Evolutionary conservation across 1,140 invertebrate genomes (phyloP), one percentile per base, ranked within the genome.

Genomic region (Atta colombica): DNA sequence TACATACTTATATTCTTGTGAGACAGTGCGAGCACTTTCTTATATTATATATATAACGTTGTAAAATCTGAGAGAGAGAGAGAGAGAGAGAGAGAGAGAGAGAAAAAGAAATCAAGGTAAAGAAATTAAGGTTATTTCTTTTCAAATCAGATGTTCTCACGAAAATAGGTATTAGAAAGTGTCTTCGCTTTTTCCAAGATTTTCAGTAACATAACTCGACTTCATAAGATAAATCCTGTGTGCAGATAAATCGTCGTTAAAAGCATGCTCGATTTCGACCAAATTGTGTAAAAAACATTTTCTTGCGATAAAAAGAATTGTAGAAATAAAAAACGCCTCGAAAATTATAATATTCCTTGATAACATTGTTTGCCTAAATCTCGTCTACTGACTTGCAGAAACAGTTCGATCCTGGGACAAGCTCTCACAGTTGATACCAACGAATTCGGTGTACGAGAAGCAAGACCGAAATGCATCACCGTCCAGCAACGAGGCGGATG

Each of bases 401-500:
- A 61, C 63, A 3, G 10, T 61, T 66, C 63, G 25, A 53, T 69
- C 89, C 21, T 94, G 94, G 93, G 87, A 92, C 51, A 92, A 86
- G 78, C 69, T 88, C n/a, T 91, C 91, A 14, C 91, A 88, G 31
- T 72, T 93, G n/a, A 89, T 94, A 82, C 93, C 94, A 16, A 92
- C 92, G 58, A 94, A 94, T 85, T 93, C 90, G 55, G 92, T 94
- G 35, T 93, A 94, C 75, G 90, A 92, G 66, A 90, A 92, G 14
- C 90, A 85, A 49, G 87, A 92, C 12, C 69, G 65, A 71, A 89
- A 87, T 84, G 85, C 31, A 14, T 77, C 77, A 49, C 58, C 88
- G 2, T 39, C 75, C 12, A 65, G 58, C n/a, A 61, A 65, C 35
- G 93, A 89, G 68, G 77, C 86, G 21, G 85, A 66, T 25, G 68